Evolutionary conservation across 2,797 vertebrate genomes (phyloP), one percentile per base, ranked within the genome.

Genomic region (Mallotus villosus): DNA sequence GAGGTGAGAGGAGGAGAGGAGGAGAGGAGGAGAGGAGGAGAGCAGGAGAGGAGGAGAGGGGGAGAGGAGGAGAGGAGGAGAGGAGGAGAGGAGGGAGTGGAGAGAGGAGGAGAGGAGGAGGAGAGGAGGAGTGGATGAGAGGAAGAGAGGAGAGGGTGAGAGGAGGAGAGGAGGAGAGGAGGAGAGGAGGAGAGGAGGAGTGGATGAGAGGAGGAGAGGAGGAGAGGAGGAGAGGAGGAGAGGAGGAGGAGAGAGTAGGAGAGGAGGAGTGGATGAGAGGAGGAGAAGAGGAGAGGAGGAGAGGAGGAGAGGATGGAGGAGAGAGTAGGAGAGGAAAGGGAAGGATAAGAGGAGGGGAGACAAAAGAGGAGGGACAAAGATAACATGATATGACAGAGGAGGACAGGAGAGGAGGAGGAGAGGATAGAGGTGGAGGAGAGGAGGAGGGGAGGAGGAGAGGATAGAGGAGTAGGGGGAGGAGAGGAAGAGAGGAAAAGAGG

Each of bases 251-350:
- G 85, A 87, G 78, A 24, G 49, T n/a, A n/a, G 24, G 22, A 53
- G 78, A 71, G 82, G 70, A 76, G 84, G 86, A 21, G 19, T 27
- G 4, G 49, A 21, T 46, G 59, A 71, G 27, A 32, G 90, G 91
- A 92, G n/a, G 37, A 82, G 92, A n/a, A n/a, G n/a, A n/a, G 63
- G 4, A 71, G 19, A 32, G 4, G 49, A 21, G 46, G 59, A 71
- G 27, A 32, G 90, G 91, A 92, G n/a, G 37, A 82, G 92, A n/a
- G n/a, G n/a, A n/a, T n/a, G 8, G 22, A 59, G 94, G 88, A 86
- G 25, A 61, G 25, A 34, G 14, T 14, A 6, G 5, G 14, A 27
- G 5, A 17, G 16, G 5, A 4, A 3, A 21, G 2, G 21, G 9
- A 6, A 21, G 22, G 22, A 12, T 3, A 1, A 9, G n/a, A 21